Base-by-base conservation (phyloP, 2,888 invertebrate genomes). In the Leuctra nigra region DNA sequence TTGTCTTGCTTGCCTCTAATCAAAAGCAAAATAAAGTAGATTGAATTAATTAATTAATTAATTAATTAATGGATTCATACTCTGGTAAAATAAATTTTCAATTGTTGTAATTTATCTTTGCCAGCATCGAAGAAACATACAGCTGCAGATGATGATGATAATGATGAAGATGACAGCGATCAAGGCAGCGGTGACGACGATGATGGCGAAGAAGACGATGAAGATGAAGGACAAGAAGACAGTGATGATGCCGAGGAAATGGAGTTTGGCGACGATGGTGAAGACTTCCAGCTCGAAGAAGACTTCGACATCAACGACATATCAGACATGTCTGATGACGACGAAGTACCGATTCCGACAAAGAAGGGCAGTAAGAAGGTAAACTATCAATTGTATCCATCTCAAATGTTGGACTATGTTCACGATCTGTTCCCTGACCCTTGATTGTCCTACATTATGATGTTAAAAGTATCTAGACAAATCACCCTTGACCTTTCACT, bases 241-340 rank as follows among this genome's bases (percentile, higher is more conserved):
- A 67, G 66, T 11, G 64, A 69, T 57, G 63, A 71, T 53, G 72
- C 74, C 50, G 73, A 74, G 57, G 74, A 76, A 64, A 56, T 60
- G 24, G 61, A 63, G 18, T 55, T 58, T 41, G 61, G 60, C 22
- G 57, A 60, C 39, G 59, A 54, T 29, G 57, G 53, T 29, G 62
- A 64, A 6, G 58, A 53, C n/a, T 63, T 57, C 20, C 58, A 53
- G 20, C 53, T 36, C n/a, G 56, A 52, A 33, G 61, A 58, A 24
- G 46, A 59, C 25, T 59, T 35, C 55, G 61, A 63, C 54, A 60
- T 59, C 23, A 47, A 54, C 16, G 62, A 59, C 35, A 25, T 46
- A n/a, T 47, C 35, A 6, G 33, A 50, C 18, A 35, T 35, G 35
- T 50, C 50, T 14, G 50, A 50, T 33, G 50, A 50, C 13, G 50